Evolutionary conservation across 2,888 invertebrate species (phyloP), one percentile per base, ranked within the genome.

Genomic region (Pristionchus arcanus): DNA sequence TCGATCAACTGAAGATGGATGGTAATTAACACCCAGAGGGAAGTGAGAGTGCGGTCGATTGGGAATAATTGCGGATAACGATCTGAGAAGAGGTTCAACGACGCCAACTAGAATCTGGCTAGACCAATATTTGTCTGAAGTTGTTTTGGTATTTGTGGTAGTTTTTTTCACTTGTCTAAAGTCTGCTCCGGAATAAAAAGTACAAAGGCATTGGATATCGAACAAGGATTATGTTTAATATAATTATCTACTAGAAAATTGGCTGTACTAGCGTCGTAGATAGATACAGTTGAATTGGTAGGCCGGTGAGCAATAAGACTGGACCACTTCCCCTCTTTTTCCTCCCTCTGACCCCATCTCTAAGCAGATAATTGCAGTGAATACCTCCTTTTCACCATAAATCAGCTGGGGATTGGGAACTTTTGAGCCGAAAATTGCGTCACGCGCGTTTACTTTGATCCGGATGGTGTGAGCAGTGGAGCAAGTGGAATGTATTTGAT

Each of bases 1-100:
- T 74, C 74, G 74, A 74, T 74, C 74, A 74, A 37, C 21, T 74
- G 37, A 37, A 74, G 74, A 74, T 74, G 21, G 74, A 37, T 37
- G 74, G 34, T 37, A 74, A 74, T 74, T 74, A 74, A 37, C 34
- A 37, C 37, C 74, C 74, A 74, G 74, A 37, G 37, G 74, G 74
- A 71, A 34, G 71, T n/a, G 71, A 55, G 16, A 16, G 21, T 21
- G 55, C 16, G 71, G 71, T 16, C 71, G 34, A 71, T 71, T 71
- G 71, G 28, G 71, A 11, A 74, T 74, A 74, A 74, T 74, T 74
- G 42, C 37, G 37, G 37, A 37, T 63, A n/a, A 63, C 63, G 63
- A 63, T 37, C 34, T 19, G 74, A 37, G 74, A 21, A 74, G 74
- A 21, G 37, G 4, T 37, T 74, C 37, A 21, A 49, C 13, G 42